Base-by-base conservation (phyloP, 2,888 invertebrate species). In the Xanthorhoe designata region DNA sequence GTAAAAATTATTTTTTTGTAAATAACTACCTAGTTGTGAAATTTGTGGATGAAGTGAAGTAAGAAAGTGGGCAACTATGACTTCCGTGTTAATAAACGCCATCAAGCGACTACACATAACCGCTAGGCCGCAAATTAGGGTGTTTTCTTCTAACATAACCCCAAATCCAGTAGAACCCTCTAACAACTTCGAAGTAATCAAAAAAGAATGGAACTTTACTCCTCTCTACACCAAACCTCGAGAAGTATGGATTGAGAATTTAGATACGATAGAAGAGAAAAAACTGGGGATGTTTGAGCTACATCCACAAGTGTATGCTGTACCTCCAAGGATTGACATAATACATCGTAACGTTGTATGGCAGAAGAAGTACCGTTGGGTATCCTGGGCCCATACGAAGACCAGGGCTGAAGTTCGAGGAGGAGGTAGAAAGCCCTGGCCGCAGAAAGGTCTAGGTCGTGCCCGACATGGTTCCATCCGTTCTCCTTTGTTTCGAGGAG, bases 401-500 rank as follows among this genome's bases (percentile, higher is more conserved):
- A 95, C 96, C 0, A 94, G 98, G 63, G 96, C 97, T 0, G 99
- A 99, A 92, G 96, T 97, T 62, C 92, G 95, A 55, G 99, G 99
- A 45, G 98, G 98, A 60, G 98, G 98, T 0, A 94, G 95, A 29
- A 99, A 99, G 80, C 99, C 99, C 0, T 99, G 99, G 98, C 98
- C 98, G 0, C 99, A 99, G 84, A 99, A 99, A 90, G 98, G 98
- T 19, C 83, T 94, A 32, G 99, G 99, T 0, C 94, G 95, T 74
- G 97, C 99, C 0, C 95, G 99, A 51, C 99, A 99, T 83, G 98
- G 99, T 13, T 98, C 98, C 10, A 97, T 97, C 66, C 94, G 98
- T 64, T 98, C 99, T 1, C 99, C 99, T 0, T 84, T 98, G 1
- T 99, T 96, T 90, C 94, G 94, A 71, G 96, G 96, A 0, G 98